phyloP scores from a whole-genome alignment of 2,113 vertebrate genomes.

The Cyanocitta stelleri region DNA sequence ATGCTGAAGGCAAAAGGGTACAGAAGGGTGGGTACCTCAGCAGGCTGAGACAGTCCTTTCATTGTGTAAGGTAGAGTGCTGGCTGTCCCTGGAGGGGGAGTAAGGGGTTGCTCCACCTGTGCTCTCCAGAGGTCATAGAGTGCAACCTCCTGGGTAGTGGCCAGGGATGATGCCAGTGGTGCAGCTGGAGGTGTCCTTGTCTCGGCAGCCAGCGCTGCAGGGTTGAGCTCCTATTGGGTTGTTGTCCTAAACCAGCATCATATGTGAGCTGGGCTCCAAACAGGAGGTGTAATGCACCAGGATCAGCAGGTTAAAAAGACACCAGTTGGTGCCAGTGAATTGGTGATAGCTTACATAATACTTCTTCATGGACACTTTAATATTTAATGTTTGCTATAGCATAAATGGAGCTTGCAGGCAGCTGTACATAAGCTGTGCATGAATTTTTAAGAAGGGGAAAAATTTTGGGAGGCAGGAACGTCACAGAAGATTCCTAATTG shows the following conservation, averaged over 20 bases:
- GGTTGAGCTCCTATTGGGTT: neutral
- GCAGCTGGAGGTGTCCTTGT: neutral
- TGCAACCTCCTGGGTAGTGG: neutral
- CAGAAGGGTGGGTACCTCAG: neutral
- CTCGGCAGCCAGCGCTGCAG: neutral
- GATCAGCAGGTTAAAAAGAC: neutral
- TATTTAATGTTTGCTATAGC: slow-evolving; percentile 40
- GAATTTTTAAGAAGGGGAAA: neutral
- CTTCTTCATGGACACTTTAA: neutral
- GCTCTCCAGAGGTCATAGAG: neutral
- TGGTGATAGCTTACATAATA: neutral
- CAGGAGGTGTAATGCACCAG: neutral
- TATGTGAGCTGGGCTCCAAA: neutral
- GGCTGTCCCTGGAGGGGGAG: neutral
- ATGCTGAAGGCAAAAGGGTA: neutral
- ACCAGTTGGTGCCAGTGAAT: fast-evolving
- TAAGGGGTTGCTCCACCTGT: neutral
- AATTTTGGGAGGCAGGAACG: neutral
- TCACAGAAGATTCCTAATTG: slow-evolving; percentile 59
- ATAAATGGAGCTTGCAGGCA: slow-evolving; percentile 13
- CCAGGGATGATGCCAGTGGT: neutral
- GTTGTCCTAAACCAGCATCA: fast-evolving
- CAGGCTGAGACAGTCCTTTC: neutral
- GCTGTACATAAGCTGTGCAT: neutral
- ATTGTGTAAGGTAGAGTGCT: neutral